These are phyloP conservation scores for Scrobipalpa atriplicella DNA, from an alignment of 2,888 invertebrate genomes.

Conservation along the genomic window DNA sequence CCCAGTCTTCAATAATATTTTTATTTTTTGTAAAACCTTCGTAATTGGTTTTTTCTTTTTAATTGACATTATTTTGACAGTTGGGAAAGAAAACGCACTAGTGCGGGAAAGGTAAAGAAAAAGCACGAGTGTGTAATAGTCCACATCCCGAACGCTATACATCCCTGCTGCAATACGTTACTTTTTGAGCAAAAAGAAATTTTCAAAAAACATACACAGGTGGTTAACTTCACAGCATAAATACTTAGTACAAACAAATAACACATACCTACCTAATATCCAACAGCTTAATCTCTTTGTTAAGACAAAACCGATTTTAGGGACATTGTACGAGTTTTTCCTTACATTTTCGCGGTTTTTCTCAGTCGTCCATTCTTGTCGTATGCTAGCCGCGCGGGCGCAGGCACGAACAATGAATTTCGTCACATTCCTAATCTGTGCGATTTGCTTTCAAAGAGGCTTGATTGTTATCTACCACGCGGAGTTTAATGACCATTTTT, in stretches of 20 bases:
- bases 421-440: constrained; percentile 17
- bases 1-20: no score
- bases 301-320: constrained; percentile 1
- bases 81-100: no score
- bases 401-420: constrained; percentile 22
- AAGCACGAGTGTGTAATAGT: no score
- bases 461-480: constrained; percentile 2
- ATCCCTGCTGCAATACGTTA: no score
- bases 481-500: constrained; percentile 3
- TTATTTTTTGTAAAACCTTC: no score
- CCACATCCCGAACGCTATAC: no score
- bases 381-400: background rate
- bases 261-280: background rate
- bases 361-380: constrained; percentile 6
- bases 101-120: no score
- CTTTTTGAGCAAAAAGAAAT: no score
- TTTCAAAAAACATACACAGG: no score
- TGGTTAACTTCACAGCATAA: no score
- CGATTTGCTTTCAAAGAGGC: constrained; percentile 7
- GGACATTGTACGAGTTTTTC: constrained; percentile 19
- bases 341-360: constrained; percentile 6
- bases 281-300: constrained; percentile 5
- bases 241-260: background rate
- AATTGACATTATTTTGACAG: no score
- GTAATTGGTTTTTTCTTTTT: no score